Base-by-base conservation (phyloP, 2,797 vertebrate genomes). In the Triplophysa yarkandensis region DNA sequence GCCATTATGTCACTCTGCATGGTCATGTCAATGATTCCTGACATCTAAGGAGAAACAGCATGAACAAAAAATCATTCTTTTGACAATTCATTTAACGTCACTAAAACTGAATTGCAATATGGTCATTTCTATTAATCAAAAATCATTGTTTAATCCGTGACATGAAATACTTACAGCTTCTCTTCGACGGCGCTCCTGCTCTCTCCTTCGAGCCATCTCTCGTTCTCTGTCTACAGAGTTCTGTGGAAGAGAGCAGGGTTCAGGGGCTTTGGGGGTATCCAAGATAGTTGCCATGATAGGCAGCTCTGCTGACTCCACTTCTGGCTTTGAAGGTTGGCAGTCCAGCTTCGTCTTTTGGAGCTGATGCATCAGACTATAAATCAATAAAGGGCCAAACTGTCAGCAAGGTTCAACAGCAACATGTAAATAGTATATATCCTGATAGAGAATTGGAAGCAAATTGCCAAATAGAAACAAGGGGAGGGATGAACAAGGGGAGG, bases 1-100 rank as follows among this genome's bases (percentile, higher is more conserved):
- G 93, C 86, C 96, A 98, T 95, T 82, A 97, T 93, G 63, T 97
- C 94, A 2, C 91, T 91, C 86, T 95, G 95, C 88, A 92, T 88
- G 66, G 91, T 93, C 84, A 98, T 92, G 85, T 99, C 95, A 81
- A 97, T 92, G 79, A 85, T 83, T 73, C 85, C 86, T 58, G 88
- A 89, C 93, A 95, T 94, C 97, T 98, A 13, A 19, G 68, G n/a
- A 67, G 16, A 57, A 39, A 76, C 6, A 34, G 4, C 16, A 44
- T 17, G 4, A 25, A 48, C 39, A 43, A 70, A 3, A 30, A 17
- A 57, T 57, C 1, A 55, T 28, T 2, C n/a, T n/a, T n/a, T n/a
- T n/a, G n/a, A n/a, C n/a, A n/a, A 16, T 21, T 17, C 13, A 50
- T 21, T 46, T 6, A 46, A 1, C 3, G 1, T 19, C 19, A 4